These are phyloP conservation scores for Cephalopachus bancanus DNA, from an alignment of 2,797 vertebrate genomes.

Conservation along the genomic window DNA sequence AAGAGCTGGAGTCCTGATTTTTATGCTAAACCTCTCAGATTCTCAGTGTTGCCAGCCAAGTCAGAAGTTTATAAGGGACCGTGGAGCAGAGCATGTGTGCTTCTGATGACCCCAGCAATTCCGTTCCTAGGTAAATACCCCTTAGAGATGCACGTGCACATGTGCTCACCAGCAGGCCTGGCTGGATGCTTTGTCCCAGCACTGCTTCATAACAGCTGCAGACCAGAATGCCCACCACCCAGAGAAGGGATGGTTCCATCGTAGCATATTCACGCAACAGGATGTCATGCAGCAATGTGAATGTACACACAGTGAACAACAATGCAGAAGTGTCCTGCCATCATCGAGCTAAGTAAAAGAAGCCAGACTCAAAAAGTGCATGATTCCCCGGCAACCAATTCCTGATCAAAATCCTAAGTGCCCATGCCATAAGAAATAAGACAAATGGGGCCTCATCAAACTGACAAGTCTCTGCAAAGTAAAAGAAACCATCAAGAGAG, in stretches of 20 bases:
- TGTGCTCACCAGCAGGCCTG: accelerated
- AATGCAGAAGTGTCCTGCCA: accelerated
- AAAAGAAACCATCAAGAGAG: too few species aligned
- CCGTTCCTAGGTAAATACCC: neutral
- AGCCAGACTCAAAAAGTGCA: neutral
- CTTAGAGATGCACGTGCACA: accelerated
- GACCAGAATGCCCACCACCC: accelerated
- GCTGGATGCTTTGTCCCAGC: too few species aligned
- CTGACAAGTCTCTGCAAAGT: too few species aligned
- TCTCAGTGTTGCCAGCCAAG: neutral
- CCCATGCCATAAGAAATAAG: too few species aligned
- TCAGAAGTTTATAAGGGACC: neutral
- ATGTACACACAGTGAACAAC: accelerated
- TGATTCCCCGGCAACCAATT: too few species aligned
- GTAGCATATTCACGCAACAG: accelerated
- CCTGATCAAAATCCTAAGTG: too few species aligned
- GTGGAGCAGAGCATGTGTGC: accelerated
- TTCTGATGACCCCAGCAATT: neutral
- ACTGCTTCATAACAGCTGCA: accelerated
- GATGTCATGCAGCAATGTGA: accelerated
- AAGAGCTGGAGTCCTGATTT: neutral
- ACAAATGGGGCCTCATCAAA: too few species aligned
- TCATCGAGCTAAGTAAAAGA: neutral
- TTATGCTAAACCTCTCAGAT: neutral
- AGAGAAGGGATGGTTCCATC: neutral